These are phyloP conservation scores for Epinotia ramella DNA, from an alignment of 2,888 invertebrate species.

Conservation along the genomic window DNA sequence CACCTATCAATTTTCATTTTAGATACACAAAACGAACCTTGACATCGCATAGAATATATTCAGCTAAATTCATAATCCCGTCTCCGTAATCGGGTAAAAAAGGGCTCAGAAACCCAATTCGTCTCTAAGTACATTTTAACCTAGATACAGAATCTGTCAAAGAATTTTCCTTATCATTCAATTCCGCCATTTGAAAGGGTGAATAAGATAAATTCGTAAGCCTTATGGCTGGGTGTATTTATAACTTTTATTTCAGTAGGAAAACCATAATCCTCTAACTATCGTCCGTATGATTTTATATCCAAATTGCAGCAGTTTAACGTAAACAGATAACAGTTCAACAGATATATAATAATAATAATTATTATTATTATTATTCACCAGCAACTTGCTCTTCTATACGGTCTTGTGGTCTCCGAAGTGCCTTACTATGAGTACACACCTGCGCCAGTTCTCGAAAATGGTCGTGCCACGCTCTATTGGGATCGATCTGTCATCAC, in stretches of 20 bases:
- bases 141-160: conserved; percentile 43
- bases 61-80: conserved; percentile 29
- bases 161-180: conserved; percentile 44
- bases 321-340: no score
- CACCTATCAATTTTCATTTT: no score
- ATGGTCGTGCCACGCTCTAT: no score
- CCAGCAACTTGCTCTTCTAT: no score
- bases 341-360: no score
- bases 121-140: conserved; percentile 41
- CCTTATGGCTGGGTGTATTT: conserved; percentile 1
- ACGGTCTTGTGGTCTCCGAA: no score
- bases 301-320: no score
- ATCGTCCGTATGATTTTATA: background rate
- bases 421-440: no score
- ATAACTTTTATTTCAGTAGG: background rate
- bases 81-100: conserved; percentile 33
- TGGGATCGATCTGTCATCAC: no score
- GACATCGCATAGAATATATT: conserved; percentile 10
- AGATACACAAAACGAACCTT: background rate
- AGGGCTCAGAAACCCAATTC: conserved; percentile 39
- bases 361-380: no score
- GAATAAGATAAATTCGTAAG: conserved; percentile 27
- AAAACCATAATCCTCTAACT: background rate
- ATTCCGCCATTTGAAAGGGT: conserved; percentile 37
- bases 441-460: no score